These are phyloP conservation scores for Minunthozetes semirufus DNA, from an alignment of 2,888 invertebrate species.

Conservation along the genomic window DNA sequence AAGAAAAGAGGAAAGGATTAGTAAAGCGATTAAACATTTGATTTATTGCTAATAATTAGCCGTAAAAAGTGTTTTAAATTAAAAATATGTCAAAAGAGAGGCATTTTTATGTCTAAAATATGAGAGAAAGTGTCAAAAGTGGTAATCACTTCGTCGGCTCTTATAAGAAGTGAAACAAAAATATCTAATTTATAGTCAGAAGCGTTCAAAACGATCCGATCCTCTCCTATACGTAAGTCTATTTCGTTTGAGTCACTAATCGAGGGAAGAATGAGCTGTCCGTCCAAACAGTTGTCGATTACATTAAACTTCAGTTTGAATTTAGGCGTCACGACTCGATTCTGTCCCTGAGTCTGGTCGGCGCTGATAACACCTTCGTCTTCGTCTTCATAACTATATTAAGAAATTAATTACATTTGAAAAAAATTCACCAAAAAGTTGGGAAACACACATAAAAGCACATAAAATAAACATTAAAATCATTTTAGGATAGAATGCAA, in stretches of 20 bases:
- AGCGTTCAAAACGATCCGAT: constrained; percentile 4
- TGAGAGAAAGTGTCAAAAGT: neutral
- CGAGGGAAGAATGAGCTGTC: neutral
- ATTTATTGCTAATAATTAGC: neutral
- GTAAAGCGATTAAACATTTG: neutral
- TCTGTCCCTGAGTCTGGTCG: neutral
- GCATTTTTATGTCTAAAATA: constrained; percentile 11
- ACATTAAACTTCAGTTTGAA: neutral
- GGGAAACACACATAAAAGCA: too few species aligned
- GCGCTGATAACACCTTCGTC: constrained; percentile 1
- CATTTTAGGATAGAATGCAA: too few species aligned
- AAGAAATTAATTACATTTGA: neutral
- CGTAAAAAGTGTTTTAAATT: neutral
- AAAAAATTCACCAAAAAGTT: neutral
- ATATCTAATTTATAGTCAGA: constrained; percentile 22
- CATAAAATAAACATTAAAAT: too few species aligned
- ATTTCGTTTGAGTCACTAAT: neutral
- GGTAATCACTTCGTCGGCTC: neutral
- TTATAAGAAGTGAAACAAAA: neutral
- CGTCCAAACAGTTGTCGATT: neutral
- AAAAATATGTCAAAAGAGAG: neutral
- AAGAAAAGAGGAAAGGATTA: neutral
- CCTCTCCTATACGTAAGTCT: constrained; percentile 9
- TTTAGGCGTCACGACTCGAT: neutral
- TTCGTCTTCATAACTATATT: neutral